Percentiles rank a stretch among this genome's conserved stretches.
These are phyloP conservation scores for Nerophis lumbriciformis DNA, from an alignment of 2,113 vertebrate genomes.

Conservation along the genomic window DNA sequence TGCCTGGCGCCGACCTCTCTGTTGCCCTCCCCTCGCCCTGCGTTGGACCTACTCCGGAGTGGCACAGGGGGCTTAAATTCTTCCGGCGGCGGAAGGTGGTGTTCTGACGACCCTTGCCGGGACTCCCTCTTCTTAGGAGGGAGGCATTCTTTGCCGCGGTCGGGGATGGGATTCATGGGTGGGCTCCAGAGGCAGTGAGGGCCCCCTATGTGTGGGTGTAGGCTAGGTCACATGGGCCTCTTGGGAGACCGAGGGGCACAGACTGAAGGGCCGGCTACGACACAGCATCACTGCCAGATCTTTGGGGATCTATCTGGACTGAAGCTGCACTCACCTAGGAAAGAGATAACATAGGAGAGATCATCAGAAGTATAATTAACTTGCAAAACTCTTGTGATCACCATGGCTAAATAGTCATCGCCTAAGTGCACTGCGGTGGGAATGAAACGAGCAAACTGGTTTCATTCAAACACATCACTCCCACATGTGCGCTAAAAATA, in stretches of 20 bases:
- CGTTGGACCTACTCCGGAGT: slow-evolving; percentile 51
- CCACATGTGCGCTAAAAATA: slow-evolving; percentile 67
- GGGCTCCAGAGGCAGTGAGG: slow-evolving; percentile 63
- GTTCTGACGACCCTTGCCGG: slow-evolving; percentile 67
- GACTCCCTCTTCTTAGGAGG: slow-evolving; percentile 79
- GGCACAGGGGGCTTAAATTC: slow-evolving; percentile 75
- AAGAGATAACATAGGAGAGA: background rate
- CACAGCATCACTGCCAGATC: slow-evolving; percentile 70
- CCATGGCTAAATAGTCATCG: slow-evolving; percentile 55
- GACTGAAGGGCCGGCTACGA: slow-evolving; percentile 56
- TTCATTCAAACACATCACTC: slow-evolving; percentile 70
- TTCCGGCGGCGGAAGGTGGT: slow-evolving; percentile 51
- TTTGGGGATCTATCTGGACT: slow-evolving; percentile 33
- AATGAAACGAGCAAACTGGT: slow-evolving; percentile 58
- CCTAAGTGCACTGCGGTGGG: slow-evolving; percentile 37
- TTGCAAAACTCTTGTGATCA: slow-evolving; percentile 32
- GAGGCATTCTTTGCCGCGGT: slow-evolving; percentile 76
- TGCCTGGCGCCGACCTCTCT: slow-evolving; percentile 52
- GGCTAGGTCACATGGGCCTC: slow-evolving; percentile 80
- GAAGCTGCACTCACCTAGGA: slow-evolving; percentile 59
- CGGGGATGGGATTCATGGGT: slow-evolving; percentile 78
- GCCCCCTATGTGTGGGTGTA: slow-evolving; percentile 60
- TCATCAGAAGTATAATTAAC: slow-evolving; percentile 19
- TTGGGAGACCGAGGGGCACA: slow-evolving; percentile 63
- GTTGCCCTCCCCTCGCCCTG: slow-evolving; percentile 55